Conservation (phyloP, 2,113 vertebrate genomes). For the Anthoscopus minutus region DNA sequence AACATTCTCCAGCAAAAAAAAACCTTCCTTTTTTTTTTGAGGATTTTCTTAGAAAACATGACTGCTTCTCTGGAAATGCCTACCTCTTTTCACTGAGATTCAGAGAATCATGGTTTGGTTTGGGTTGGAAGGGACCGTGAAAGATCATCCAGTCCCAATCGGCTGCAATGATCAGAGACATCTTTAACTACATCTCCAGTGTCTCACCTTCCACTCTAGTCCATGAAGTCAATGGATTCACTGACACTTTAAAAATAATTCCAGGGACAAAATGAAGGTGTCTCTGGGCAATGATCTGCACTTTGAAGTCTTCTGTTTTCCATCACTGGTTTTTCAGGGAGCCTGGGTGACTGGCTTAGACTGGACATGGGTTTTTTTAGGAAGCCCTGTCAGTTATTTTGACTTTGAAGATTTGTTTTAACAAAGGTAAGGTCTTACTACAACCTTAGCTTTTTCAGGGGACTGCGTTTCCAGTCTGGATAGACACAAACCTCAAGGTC, state of each 20-base stretch:
- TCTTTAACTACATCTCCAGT: background rate
- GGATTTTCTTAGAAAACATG: background rate
- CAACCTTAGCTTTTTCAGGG: background rate
- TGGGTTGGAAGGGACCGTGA: background rate
- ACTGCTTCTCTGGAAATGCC: background rate
- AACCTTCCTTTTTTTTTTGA: background rate
- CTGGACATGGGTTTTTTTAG: background rate
- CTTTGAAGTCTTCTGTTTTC: background rate
- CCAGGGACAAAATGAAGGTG: background rate
- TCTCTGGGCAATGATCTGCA: background rate
- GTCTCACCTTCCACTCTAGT: background rate
- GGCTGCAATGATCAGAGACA: background rate
- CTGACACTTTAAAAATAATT: background rate
- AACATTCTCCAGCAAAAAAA: background rate
- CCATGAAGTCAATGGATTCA: background rate
- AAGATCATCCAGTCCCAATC: background rate
- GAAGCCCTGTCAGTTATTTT: background rate
- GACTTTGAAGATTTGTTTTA: background rate
- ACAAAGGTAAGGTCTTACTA: background rate
- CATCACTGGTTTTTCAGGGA: background rate
- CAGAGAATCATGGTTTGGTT: background rate
- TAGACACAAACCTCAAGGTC: background rate
- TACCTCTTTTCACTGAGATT: background rate
- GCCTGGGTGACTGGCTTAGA: background rate
- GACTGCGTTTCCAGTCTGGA: background rate